phyloP scores from a whole-genome alignment of 2,113 vertebrate species.

The Phalacrocorax carbo region DNA sequence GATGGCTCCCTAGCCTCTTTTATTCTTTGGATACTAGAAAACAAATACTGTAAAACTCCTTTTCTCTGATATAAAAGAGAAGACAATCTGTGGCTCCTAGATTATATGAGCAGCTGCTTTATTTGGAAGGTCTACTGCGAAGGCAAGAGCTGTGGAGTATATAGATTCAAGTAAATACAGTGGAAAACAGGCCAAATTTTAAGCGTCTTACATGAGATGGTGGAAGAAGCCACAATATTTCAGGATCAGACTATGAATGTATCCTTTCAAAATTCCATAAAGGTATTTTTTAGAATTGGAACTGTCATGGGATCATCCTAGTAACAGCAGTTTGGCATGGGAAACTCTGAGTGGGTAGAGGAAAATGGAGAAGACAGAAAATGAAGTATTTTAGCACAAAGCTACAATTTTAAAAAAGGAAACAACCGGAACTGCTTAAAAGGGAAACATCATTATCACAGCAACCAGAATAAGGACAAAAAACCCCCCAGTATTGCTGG shows the following conservation, averaged over 20 bases:
- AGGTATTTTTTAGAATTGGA: neutral
- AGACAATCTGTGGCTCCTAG: neutral
- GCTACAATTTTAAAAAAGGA: neutral
- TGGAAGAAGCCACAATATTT: neutral
- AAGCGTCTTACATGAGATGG: neutral
- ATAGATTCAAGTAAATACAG: neutral
- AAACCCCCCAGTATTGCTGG: neutral
- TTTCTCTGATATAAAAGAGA: neutral
- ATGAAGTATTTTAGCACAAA: neutral
- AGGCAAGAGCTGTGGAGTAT: neutral
- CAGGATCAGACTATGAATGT: neutral
- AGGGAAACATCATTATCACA: neutral
- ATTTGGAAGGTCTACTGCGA: neutral
- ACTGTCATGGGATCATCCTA: neutral
- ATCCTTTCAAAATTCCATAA: neutral
- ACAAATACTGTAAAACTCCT: neutral
- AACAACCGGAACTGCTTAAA: neutral
- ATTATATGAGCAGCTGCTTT: neutral
- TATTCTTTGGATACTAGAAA: neutral
- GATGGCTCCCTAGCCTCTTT: neutral
- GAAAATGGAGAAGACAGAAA: neutral
- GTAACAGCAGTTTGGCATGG: neutral
- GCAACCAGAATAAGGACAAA: neutral
- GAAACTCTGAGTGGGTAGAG: neutral
- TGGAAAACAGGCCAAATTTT: neutral